Evolutionary conservation across 1,140 invertebrate genomes (phyloP).

Genomic region (Coenobita brevimanus): DNA sequence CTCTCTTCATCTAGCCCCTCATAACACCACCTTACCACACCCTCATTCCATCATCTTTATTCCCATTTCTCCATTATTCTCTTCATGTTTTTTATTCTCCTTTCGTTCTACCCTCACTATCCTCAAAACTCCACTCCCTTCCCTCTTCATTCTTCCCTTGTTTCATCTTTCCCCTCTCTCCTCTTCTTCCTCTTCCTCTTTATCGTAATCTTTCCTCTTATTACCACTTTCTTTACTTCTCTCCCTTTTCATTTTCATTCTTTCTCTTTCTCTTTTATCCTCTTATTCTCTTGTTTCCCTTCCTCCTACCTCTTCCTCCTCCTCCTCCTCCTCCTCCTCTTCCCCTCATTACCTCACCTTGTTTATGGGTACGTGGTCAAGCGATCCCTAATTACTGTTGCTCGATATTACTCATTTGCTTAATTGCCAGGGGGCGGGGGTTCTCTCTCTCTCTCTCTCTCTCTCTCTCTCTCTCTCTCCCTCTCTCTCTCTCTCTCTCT

Average conservation of each 20-base stretch:
- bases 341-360: neutral
- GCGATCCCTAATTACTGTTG: neutral
- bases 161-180: too few relatives aligned
- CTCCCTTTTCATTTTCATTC: neutral
- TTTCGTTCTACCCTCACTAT: too few relatives aligned
- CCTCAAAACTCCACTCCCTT: too few relatives aligned
- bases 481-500: too few relatives aligned
- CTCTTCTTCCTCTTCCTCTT: too few relatives aligned
- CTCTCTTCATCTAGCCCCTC: too few relatives aligned
- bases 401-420: constrained; percentile 26
- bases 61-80: too few relatives aligned
- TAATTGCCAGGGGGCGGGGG: constrained; percentile 1
- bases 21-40: too few relatives aligned
- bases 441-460: neutral
- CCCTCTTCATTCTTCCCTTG: too few relatives aligned
- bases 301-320: neutral
- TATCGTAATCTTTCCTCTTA: too few relatives aligned
- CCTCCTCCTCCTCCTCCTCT: neutral
- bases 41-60: too few relatives aligned
- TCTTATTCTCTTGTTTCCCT: neutral
- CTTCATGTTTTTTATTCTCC: too few relatives aligned
- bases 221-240: neutral
- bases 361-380: constrained; percentile 8
- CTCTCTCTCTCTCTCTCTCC: neutral
- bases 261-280: neutral